Evolutionary conservation across 2,888 invertebrate species (phyloP).

Genomic region (Morpho deidamia): DNA sequence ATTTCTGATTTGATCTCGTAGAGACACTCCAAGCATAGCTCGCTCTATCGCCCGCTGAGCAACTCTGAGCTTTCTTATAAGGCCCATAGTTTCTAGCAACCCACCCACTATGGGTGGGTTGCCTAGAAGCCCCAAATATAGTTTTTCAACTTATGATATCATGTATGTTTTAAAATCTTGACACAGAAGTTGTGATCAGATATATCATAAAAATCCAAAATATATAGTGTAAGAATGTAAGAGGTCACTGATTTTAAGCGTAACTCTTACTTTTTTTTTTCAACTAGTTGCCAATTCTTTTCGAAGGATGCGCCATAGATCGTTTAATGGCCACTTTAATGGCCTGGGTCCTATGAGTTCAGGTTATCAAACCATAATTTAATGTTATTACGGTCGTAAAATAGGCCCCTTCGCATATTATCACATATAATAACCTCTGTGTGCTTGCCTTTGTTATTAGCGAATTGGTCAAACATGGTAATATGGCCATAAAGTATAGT

Average conservation of each 20-base stretch:
- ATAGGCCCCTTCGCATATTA: conserved; percentile 28
- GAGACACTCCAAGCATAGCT: too few species aligned
- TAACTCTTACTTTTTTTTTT: neutral
- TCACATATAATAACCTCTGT: conserved; percentile 31
- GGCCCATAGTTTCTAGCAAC: too few species aligned
- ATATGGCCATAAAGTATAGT: conserved; percentile 5
- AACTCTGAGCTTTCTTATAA: too few species aligned
- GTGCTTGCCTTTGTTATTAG: conserved; percentile 17
- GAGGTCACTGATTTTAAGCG: neutral
- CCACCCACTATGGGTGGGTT: too few species aligned
- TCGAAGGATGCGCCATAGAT: conserved; percentile 7
- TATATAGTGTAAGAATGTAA: too few species aligned
- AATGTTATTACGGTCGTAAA: conserved; percentile 23
- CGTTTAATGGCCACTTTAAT: conserved; percentile 19
- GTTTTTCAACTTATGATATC: too few species aligned
- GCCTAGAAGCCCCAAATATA: too few species aligned
- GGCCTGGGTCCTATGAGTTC: conserved; percentile 18
- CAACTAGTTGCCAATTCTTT: conserved; percentile 10
- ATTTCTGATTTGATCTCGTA: too few species aligned
- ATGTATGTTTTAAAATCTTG: too few species aligned
- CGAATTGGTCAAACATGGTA: conserved; percentile 9
- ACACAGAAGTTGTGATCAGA: too few species aligned
- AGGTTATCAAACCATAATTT: conserved; percentile 26
- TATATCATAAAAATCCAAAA: too few species aligned
- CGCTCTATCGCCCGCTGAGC: too few species aligned